Base-by-base conservation (phyloP, 2,113 vertebrate species). In the Ellobius talpinus region DNA sequence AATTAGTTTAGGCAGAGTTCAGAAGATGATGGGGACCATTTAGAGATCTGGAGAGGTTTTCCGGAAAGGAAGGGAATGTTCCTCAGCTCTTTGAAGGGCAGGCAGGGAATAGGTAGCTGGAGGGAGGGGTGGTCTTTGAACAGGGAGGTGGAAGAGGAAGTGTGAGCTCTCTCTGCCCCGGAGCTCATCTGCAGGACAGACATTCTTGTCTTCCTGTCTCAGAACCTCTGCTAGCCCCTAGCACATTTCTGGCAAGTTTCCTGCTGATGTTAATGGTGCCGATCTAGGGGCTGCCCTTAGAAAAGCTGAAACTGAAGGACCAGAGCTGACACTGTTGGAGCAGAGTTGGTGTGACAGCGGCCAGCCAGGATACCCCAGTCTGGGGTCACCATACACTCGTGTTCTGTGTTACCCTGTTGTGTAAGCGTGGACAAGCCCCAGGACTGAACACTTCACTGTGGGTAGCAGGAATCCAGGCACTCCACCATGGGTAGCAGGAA, bases 321-420 rank as follows among this genome's bases (percentile, higher is more conserved):
- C 58, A 39, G 70, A 73, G 70, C 36, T n/a, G 36, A 72, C 17
- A n/a, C 1, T 39, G 21, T 12, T 2, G 5, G 17, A 1, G 11
- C 26, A 66, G 31, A 26, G n/a, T 17, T 24, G 55, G 14, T 17
- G 7, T 21, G 50, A 21, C 5, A 2, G 3, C 1, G 33, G 84
- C 16, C 31, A 11, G 0, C 42, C 1, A 8, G 0, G 36, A 36
- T 3, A 0, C 7, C 7, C 19, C 24, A 0, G 13, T 50, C 58
- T 12, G 3, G 45, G 68, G 39, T 17, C 84, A 10, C 68, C 31
- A 0, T 58, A 58, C 52, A 8, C 36, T 0, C 0, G 1, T 4
- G 14, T 36, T 2, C 24, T 12, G 0, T 13, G 5, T 52, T 61
- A 52, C 9, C 1, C 24, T 55, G 29, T 3, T 50, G 4, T 50